phyloP scores from a whole-genome alignment of 2,888 invertebrate species.

The Agrochola lychnidis region DNA sequence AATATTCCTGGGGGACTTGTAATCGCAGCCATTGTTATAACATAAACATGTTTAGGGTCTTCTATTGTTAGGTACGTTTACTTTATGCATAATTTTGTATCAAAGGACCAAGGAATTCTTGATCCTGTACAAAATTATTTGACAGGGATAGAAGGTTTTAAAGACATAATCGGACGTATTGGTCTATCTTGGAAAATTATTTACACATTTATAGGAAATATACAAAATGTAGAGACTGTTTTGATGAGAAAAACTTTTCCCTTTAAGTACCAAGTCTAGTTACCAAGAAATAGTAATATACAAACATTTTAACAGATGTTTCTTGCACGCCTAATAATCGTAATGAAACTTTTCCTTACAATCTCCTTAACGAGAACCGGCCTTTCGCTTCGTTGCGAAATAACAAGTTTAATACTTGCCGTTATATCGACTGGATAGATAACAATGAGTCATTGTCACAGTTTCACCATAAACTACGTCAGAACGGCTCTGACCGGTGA shows the following conservation, averaged over 20 bases:
- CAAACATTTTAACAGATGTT: slow-evolving; percentile 10
- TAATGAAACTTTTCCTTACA: slow-evolving; percentile 38
- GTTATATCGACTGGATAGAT: slow-evolving; percentile 64
- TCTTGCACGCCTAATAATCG: slow-evolving; percentile 18
- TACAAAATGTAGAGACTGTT: no score
- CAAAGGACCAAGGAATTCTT: slow-evolving; percentile 1
- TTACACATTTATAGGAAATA: background rate
- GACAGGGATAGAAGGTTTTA: background rate
- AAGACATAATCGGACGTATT: background rate
- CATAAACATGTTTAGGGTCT: slow-evolving; percentile 6
- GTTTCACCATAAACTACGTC: slow-evolving; percentile 53
- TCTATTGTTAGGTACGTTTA: slow-evolving; percentile 2
- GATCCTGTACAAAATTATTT: slow-evolving; percentile 1
- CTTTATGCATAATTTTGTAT: background rate
- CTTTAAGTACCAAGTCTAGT: background rate
- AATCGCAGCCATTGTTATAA: slow-evolving; percentile 1
- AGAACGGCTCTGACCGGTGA: slow-evolving; percentile 23
- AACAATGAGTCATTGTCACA: slow-evolving; percentile 67
- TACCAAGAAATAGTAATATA: background rate
- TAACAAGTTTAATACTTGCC: slow-evolving; percentile 56
- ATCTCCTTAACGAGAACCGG: slow-evolving; percentile 54
- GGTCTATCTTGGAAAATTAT: background rate
- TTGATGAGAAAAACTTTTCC: background rate
- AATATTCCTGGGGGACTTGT: background rate
- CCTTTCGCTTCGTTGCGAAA: slow-evolving; percentile 62